Percentiles rank a stretch among this genome's conserved stretches.
Conservation (phyloP, 2,888 invertebrate species). For the Scaptomyza flava region DNA sequence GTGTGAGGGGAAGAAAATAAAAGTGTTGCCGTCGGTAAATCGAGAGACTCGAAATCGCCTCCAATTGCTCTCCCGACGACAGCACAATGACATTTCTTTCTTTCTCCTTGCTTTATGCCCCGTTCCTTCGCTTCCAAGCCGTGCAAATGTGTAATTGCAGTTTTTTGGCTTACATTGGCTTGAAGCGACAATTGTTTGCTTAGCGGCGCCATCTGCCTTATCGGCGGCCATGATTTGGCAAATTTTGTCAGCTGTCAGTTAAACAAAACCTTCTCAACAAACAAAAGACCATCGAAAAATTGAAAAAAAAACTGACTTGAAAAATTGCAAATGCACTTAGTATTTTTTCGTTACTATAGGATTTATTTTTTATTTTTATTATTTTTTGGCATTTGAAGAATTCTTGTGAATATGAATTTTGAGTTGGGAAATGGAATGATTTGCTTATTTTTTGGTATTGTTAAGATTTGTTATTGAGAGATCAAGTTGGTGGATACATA, state of each 20-base stretch:
- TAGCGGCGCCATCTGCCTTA: slow-evolving; percentile 43
- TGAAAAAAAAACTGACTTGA: slow-evolving; percentile 10
- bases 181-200: slow-evolving; percentile 66
- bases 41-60: slow-evolving; percentile 50
- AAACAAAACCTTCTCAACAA: slow-evolving; percentile 4
- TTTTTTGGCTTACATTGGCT: slow-evolving; percentile 11
- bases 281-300: slow-evolving; percentile 18
- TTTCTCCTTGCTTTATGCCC: neutral
- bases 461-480: slow-evolving; percentile 5
- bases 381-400: slow-evolving; percentile 19
- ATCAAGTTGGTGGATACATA: slow-evolving; percentile 4
- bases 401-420: slow-evolving; percentile 20
- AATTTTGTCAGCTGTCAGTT: slow-evolving; percentile 26
- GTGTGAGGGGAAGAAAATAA: neutral
- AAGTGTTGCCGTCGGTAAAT: slow-evolving; percentile 62
- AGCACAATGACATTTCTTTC: slow-evolving; percentile 71
- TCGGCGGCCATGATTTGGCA: slow-evolving; percentile 57
- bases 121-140: neutral
- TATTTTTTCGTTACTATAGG: neutral
- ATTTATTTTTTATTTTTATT: slow-evolving; percentile 1
- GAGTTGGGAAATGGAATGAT: slow-evolving; percentile 27
- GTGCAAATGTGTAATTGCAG: slow-evolving; percentile 71
- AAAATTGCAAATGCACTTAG: slow-evolving; percentile 51
- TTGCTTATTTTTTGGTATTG: neutral
- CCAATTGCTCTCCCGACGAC: slow-evolving; percentile 58